Evolutionary conservation across 1,140 invertebrate genomes (phyloP), one percentile per base, ranked within the genome.

Genomic region (Drosophila pandora): DNA sequence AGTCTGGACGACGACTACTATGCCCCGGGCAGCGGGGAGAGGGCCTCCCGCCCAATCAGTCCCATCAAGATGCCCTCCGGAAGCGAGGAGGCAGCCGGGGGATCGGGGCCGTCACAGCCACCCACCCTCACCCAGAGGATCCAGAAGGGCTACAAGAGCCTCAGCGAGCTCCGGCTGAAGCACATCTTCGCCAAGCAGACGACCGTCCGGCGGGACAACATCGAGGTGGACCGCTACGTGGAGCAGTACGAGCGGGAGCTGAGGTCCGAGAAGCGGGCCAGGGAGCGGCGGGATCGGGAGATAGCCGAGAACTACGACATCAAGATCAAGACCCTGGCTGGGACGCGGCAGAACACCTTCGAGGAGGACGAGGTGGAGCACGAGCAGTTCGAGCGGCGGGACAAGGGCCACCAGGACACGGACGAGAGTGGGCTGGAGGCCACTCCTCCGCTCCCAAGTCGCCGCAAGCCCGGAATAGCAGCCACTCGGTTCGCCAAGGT

Each of bases 231-330:
- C 30, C 80, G 68, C 34, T 91, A 91, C 57, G 80, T 88, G 50
- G 59, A 75, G 25, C 82, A 87, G 13, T 91, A 82, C 5, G 82
- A 91, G 61, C 65, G 74, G n/a, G 90, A 91, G 3, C 72, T 78
- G 5, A 58, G 56, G 0, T 49, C 63, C 0, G 84, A 90, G 55
- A 68, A 80, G 10, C 45, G 48, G 54, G 73, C 60, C 5, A 60
- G 82, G 63, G 72, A 69, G 6, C 75, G 59, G 0, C 49, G 67
- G 7, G 87, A 90, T 59, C 77, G 70, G 0, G 54, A 89, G 13
- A 90, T 91, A 32, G 90, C 90, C 22, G 90, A 91, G 34, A 90
- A 91, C 52, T 91, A 91, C 34, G 62, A 65, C 4, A 87, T 91
- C 43, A 63, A 84, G n/a, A 84, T 91, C 17, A 75, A 56, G 3